Evolutionary conservation across 30 jellyfish, hydroid and myxozoan species (phyloP), one percentile per base, ranked within the genome.

Genomic region (Turritopsis dohrnii): DNA sequence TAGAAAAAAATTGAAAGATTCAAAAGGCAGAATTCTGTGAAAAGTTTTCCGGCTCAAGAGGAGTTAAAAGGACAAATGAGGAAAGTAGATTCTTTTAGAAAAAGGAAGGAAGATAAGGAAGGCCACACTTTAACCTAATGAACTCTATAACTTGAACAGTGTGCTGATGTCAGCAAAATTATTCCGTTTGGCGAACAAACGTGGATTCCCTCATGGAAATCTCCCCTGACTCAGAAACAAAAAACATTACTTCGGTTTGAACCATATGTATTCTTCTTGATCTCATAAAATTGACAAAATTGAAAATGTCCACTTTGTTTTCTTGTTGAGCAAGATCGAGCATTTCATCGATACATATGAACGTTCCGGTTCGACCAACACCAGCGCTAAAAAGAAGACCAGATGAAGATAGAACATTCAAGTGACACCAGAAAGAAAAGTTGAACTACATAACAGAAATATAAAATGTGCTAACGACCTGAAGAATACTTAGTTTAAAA

Each of bases 351-450:
- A 93, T 81, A 65, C 89, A 84, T 24, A 93, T 93, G 60, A 93
- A 93, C 24, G 98, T 93, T 0, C 98, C 98, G 20, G 98, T 88
- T 16, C 98, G 86, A 52, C 98, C 98, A 75, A 93, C 96, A 28
- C 98, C 98, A 74, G 98, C 98, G 72, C 98, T 93, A 84, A 25
- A 60, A 28, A 79, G 77, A 69, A 69, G 19, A 69, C 8, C 31
- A 69, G 77, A n/a, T 7, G 16, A 69, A n/a, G 8, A 69, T 19
- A 23, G 22, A 69, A 69, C 60, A 13, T n/a, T n/a, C n/a, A 41
- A 41, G 13, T 13, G 60, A 41, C 5, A 41, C 60, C 9, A 41
- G 60, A n/a, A 41, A 5, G 60, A 41, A 41, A 41, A 5, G 60
- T 3, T 3, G 13, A 41, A 41, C 60, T 5, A 13, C 9, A 41